Evolutionary conservation across 2,888 invertebrate genomes (phyloP), one percentile per base, ranked within the genome.

Genomic region (Nemoura dubitans): DNA sequence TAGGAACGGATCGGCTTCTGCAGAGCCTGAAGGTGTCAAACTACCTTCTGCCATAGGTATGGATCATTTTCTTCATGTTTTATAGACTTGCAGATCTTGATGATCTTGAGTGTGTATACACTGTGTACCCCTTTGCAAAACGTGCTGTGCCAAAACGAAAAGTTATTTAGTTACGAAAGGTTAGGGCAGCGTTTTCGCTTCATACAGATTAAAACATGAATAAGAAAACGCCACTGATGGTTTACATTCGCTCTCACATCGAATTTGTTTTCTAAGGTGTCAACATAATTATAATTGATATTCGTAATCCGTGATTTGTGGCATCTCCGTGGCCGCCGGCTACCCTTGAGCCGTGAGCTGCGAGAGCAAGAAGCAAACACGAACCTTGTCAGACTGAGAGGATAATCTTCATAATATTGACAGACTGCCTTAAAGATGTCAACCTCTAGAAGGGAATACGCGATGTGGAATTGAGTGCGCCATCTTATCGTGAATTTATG

Each of bases 241-340:
- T 59, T 7, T 16, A 21, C 59, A 59, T 59, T 59, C 59, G 59
- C 59, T 1, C 59, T 21, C 3, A 59, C 1, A 59, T 1, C 59
- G 2, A 59, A 59, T 59, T 21, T 59, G 10, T 59, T 59, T 59
- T 59, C 59, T 59, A 59, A 21, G 59, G 14, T 78, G 78, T 78
- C 78, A 78, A 7, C 28, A 78, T 78, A 78, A 78, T 78, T 26
- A 26, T 78, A 78, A 78, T 78, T 78, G 27, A 78, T 78, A 78
- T 26, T 14, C 28, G 10, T 78, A 78, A 78, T 78, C 78, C 26
- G 26, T 78, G 78, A 78, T 78, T 78, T 78, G 78, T 78, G 78
- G 27, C 27, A 5, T 3, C 76, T 16, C 26, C n/a, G 27, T 3
- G 5, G 26, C 78, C 78, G 0, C 26, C 26, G 27, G 27, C 59